Evolutionary conservation across 2,888 invertebrate genomes (phyloP).

Genomic region (Melanargia galathea): DNA sequence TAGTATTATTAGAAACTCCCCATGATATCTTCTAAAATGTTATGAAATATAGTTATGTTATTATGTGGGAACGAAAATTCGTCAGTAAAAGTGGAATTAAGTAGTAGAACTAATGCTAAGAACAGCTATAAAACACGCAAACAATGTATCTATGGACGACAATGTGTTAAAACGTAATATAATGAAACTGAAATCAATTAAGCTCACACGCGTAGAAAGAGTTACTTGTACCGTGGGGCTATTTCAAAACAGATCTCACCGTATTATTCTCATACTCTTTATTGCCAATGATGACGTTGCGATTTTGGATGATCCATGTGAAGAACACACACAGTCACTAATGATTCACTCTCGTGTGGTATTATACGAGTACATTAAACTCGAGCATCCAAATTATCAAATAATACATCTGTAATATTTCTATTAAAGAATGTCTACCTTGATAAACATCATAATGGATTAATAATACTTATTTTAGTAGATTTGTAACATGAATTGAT

Average conservation of each 20-base stretch:
- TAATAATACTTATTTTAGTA: too few relatives aligned
- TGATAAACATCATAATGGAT: too few relatives aligned
- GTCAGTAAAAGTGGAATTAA: constrained; percentile 21
- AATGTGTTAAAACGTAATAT: constrained; percentile 2
- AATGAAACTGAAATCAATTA: constrained; percentile 15
- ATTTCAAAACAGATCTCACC: constrained; percentile 4
- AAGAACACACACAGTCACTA: neutral
- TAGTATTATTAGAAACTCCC: neutral
- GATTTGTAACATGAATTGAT: too few relatives aligned
- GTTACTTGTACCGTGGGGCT: neutral
- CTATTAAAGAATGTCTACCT: too few relatives aligned
- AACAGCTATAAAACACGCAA: constrained; percentile 17
- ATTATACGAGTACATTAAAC: constrained; percentile 3
- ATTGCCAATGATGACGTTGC: constrained; percentile 6
- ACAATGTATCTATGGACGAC: neutral
- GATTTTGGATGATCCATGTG: neutral
- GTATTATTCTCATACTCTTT: neutral
- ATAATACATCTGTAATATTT: neutral
- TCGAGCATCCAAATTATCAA: neutral
- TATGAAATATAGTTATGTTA: neutral
- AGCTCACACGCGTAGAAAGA: neutral
- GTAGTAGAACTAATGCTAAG: constrained; percentile 12
- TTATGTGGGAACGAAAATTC: constrained; percentile 12
- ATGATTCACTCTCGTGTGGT: neutral
- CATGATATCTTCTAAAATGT: neutral